A percentile compares a stretch with the other conserved stretches of the same genome.
phyloP scores from a whole-genome alignment of 2,113 vertebrate species.

The Cairina moschata region DNA sequence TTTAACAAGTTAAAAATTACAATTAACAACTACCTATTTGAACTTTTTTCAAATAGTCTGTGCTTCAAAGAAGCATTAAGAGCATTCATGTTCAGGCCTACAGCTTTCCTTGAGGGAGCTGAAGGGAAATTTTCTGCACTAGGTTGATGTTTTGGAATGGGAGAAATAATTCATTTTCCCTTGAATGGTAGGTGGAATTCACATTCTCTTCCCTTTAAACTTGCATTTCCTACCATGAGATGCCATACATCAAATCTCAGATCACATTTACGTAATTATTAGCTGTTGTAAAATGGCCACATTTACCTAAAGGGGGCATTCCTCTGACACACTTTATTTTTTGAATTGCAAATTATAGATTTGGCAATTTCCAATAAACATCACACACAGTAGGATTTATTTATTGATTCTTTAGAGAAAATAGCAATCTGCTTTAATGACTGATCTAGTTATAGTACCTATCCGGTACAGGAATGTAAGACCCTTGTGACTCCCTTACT shows the following conservation, averaged over 20 bases:
- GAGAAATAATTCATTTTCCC: not conserved
- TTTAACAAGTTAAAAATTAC: not conserved
- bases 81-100: not conserved
- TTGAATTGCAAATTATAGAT: not conserved
- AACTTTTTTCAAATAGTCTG: not conserved
- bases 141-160: not conserved
- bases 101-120: not conserved
- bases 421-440: not conserved
- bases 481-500: not conserved
- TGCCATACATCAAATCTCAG: not conserved
- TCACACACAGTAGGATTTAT: not conserved
- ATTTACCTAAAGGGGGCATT: not conserved
- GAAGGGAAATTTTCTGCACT: not conserved
- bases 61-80: not conserved
- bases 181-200: not conserved
- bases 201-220: not conserved
- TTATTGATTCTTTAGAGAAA: not conserved
- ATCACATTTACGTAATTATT: not conserved
- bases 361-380: not conserved
- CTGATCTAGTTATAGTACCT: not conserved
- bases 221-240: not conserved
- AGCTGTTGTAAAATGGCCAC: not conserved
- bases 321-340: not conserved
- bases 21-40: not conserved
- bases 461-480: not conserved